These are phyloP conservation scores for Oconnorella tubifera DNA, from an alignment of 2,888 invertebrate genomes.

Conservation along the genomic window DNA sequence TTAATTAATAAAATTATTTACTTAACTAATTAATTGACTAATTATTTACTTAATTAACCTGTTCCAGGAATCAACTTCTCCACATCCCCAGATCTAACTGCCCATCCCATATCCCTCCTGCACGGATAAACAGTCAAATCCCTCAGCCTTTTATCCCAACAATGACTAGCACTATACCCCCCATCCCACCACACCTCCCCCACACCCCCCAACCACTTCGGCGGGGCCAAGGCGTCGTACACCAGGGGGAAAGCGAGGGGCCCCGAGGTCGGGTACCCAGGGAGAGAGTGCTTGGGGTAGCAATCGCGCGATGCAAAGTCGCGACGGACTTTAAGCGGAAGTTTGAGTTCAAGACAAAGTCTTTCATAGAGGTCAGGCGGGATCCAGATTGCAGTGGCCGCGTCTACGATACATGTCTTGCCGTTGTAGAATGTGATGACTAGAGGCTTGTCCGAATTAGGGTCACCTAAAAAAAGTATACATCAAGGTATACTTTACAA, in stretches of 20 bases:
- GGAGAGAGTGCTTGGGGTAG: conserved; percentile 45
- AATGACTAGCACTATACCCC: too few relatives aligned
- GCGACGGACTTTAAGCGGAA: conserved; percentile 48
- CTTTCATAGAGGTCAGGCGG: conserved; percentile 50
- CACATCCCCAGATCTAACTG: too few relatives aligned
- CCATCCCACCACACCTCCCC: too few relatives aligned
- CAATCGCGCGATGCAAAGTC: conserved; percentile 42
- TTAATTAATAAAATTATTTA: too few relatives aligned
- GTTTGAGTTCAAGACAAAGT: conserved; percentile 48
- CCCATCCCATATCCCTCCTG: too few relatives aligned
- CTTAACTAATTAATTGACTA: too few relatives aligned
- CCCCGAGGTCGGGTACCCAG: conserved; percentile 51
- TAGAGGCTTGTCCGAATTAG: conserved; percentile 39
- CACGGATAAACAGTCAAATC: too few relatives aligned
- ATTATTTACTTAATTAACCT: too few relatives aligned
- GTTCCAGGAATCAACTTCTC: neutral
- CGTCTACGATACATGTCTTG: conserved; percentile 42
- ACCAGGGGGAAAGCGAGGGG: conserved; percentile 43
- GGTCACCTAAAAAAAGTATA: neutral
- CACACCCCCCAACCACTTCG: too few relatives aligned
- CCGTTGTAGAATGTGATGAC: conserved; percentile 52
- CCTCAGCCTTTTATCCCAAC: too few relatives aligned
- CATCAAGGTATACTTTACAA: too few relatives aligned
- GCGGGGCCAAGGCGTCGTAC: conserved; percentile 42
- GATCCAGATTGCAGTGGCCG: conserved; percentile 49